Evolutionary conservation across 2,888 invertebrate species (phyloP), one percentile per base, ranked within the genome.

Genomic region (Eremobia ochroleuca): DNA sequence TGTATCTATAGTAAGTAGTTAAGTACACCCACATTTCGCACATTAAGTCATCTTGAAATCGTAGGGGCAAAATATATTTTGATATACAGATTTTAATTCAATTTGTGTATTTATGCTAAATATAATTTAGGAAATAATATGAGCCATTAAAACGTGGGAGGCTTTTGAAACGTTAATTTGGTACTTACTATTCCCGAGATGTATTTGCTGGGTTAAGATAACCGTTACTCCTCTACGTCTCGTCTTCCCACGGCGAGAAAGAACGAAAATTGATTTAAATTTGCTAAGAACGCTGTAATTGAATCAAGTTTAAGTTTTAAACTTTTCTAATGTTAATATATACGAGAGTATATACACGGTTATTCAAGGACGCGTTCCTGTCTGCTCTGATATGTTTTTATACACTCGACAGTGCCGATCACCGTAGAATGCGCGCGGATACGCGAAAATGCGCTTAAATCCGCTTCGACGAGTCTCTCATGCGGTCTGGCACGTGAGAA

Each of bases 81-180:
- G n/a, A 49, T 64, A 25, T 13, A 0, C 18, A 25, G 5, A 49
- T 59, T 78, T 65, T 59, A 49, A 78, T 70, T 58, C 31, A 65
- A 59, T 70, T 70, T 49, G 40, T 49, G 46, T 69, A 31, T 49
- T 37, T 58, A 21, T 13, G 18, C 2, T 15, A 15, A n/a, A 21
- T 55, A 18, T 58, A 37, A 49, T 61, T 68, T 25, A 13, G 28
- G 34, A 25, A 34, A 67, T 77, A 73, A 62, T 55, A 46, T 15
- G 43, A 18, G 18, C 55, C 49, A 52, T 68, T 68, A 62, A 62
- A 52, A 55, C 25, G 52, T 77, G 52, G 15, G 40, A 34, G n/a
- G 77, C 2, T 34, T 34, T 9, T 25, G 31, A 66, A 49, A n/a
- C 4, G 21, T 46, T 76, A 76, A 66, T 77, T 76, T n/a, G 21